Base-by-base conservation (phyloP, 2,113 vertebrate species). In the Eira barbara region DNA sequence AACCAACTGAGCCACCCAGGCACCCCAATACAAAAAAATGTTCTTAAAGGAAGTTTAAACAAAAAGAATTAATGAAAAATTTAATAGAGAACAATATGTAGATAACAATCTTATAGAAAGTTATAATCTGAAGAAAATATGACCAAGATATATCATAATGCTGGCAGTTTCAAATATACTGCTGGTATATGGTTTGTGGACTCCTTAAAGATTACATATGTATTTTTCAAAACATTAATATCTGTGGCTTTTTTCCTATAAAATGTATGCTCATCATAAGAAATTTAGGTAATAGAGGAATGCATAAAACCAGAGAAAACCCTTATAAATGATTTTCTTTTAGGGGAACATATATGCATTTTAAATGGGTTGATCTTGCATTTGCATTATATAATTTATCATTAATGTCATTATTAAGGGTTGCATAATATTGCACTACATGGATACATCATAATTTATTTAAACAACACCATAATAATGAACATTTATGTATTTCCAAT, bases 91-190 rank as follows among this genome's bases (percentile, higher is more conserved):
- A 74, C 5, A 83, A 47, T 86, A 27, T 74, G 55, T 89, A 94
- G 42, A 34, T 74, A 95, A 91, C 67, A 63, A 79, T 91, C 67
- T 85, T 85, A 96, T 4, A 57, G 63, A 87, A 91, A 88, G 52
- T 83, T 74, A 67, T 82, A 71, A 85, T 74, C n/a, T 84, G 42
- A 96, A 91, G 52, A 90, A 95, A 93, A 80, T 92, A 74, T 80
- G 74, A 49, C 81, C 87, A 78, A 73, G 39, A 55, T 91, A 7
- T 79, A 65, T 87, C 59, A 57, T 69, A 95, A 80, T 89, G 25
- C 59, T 82, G 59, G 29, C 39, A 67, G 78, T 95, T 91, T 95
- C 55, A 95, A 92, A 78, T 86, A 91, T 65, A 76, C 47, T 81
- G 13, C 8, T 63, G 15, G 20, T 45, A 39, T 83, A 52, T 34